Base-by-base conservation (phyloP, 2,113 vertebrate species). In the Tragelaphus imberbis region DNA sequence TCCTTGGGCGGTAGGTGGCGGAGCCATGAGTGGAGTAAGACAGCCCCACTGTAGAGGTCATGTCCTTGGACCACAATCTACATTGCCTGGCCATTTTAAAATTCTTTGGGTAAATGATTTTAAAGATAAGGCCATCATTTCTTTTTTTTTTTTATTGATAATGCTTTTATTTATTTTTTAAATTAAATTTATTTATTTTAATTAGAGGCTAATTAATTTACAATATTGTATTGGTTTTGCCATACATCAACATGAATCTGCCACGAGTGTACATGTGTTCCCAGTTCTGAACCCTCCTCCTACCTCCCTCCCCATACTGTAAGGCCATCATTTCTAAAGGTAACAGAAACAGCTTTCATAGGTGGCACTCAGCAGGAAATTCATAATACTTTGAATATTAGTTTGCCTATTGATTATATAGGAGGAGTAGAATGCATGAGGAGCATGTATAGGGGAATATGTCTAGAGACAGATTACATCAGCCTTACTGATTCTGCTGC, bases 21-120 rank as follows among this genome's bases (percentile, higher is more conserved):
- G 6, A 79, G 1, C 4, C 19, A 3, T 3, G 7, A 9, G 2
- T n/a, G 28, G 4, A 55, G 11, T 14, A 11, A 91, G 17, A 53
- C 21, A 15, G 0, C 30, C 7, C 6, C 5, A 5, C 16, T 25
- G 27, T 9, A 17, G 19, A 25, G 6, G 0, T 3, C 7, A 8
- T 53, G 8, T 14, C 28, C 1, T 33, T 36, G 47, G 51, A 44
- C 2, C 11, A 12, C 7, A 8, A 2, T 21, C 19, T 13, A 65
- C 40, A 16, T 11, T 63, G 14, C 14, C 2, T 33, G 53, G 11
- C 3, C 56, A 15, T 36, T 16, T 21, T 40, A 27, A 75, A 58
- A 7, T 75, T 75, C 30, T 30, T 51, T 17, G 30, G 27, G 12
- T 77, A 82, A 68, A 19, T 11, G 7, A 3, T 23, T 81, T 93